Conservation (phyloP, 2,113 vertebrate genomes). For the Sarotherodon lohbergeri region DNA sequence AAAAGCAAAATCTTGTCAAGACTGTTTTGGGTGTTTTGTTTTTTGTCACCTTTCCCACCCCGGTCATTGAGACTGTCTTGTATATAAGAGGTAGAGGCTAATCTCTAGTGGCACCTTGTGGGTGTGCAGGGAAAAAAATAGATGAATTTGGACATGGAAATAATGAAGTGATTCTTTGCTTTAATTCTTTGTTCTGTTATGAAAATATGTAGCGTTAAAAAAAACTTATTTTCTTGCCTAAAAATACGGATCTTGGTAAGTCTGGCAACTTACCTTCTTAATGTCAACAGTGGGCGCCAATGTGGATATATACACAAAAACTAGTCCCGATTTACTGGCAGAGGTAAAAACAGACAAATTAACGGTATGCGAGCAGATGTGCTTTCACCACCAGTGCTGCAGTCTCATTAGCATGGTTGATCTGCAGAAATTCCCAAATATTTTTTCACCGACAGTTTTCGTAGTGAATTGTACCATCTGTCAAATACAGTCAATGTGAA, state of each 20-base stretch:
- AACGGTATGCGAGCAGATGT: background rate
- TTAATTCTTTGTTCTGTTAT: background rate
- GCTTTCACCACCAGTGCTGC: background rate
- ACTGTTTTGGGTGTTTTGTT: background rate
- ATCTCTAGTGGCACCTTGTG: background rate
- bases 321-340: background rate
- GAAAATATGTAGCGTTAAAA: too few species aligned
- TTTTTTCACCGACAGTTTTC: background rate
- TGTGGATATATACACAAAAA: background rate
- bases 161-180: background rate
- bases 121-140: background rate
- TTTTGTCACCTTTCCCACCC: background rate
- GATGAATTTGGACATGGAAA: background rate
- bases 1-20: slow-evolving; percentile 43
- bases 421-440: background rate
- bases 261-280: background rate
- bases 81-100: background rate
- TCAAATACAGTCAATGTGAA: background rate
- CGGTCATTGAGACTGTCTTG: background rate
- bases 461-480: background rate
- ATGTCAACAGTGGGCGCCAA: background rate
- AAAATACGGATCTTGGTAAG: background rate
- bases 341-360: background rate
- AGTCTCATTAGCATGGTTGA: background rate
- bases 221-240: background rate